phyloP scores from a whole-genome alignment of 2,113 vertebrate genomes.

The Ictalurus punctatus region DNA sequence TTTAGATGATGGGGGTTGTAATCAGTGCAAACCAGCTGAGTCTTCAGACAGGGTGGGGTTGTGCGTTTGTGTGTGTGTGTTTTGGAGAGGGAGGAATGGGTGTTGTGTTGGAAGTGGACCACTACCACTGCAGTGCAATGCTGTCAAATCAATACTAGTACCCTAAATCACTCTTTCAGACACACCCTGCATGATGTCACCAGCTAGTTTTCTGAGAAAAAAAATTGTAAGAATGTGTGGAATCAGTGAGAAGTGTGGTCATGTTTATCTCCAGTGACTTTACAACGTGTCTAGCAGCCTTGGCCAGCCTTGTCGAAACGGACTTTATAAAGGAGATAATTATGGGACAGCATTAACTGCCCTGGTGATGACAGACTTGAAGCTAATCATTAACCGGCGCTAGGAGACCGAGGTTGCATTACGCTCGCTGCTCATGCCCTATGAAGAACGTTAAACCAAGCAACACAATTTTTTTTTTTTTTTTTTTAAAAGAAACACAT shows the following conservation, averaged over 20 bases:
- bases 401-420: background rate
- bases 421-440: background rate
- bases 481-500: background rate
- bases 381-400: constrained; percentile 3
- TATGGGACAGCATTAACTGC: background rate
- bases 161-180: background rate
- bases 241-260: background rate
- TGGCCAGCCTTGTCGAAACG: background rate
- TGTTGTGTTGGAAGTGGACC: background rate
- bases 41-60: constrained; percentile 25
- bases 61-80: background rate
- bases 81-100: background rate
- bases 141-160: background rate
- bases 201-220: background rate
- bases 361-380: background rate
- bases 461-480: background rate
- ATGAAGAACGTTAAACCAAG: background rate
- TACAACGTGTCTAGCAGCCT: background rate
- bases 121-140: background rate
- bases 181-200: background rate
- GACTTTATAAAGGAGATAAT: background rate
- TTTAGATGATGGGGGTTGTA: background rate
- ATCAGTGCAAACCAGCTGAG: constrained; percentile 28
- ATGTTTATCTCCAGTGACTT: background rate
- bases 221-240: background rate